Evolutionary conservation across 2,888 invertebrate species (phyloP).

Genomic region (Chydorus sphaericus): DNA sequence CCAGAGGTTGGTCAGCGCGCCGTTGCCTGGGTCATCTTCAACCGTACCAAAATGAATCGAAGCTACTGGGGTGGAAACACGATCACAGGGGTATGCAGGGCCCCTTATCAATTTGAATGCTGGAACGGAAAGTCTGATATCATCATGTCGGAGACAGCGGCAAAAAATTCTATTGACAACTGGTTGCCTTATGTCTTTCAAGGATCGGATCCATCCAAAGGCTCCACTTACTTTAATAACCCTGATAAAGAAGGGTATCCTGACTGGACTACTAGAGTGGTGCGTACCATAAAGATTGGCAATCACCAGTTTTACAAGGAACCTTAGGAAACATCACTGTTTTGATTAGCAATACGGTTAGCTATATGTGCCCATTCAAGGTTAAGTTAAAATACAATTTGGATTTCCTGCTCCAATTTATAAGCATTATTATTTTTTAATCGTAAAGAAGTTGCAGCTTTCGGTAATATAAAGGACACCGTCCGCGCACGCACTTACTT

Average conservation of each 20-base stretch:
- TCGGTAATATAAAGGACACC: too few relatives aligned
- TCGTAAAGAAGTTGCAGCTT: too few relatives aligned
- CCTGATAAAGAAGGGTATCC: slow-evolving; percentile 14
- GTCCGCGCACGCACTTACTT: too few relatives aligned
- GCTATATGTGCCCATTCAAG: too few relatives aligned
- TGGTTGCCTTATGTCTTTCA: neutral
- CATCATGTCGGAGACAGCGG: too few relatives aligned
- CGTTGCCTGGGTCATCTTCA: slow-evolving; percentile 14
- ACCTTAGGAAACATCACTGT: too few relatives aligned
- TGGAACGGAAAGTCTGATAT: too few relatives aligned
- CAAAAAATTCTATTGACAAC: neutral
- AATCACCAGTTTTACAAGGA: slow-evolving; percentile 15
- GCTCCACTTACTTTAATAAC: slow-evolving; percentile 14
- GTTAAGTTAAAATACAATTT: too few relatives aligned
- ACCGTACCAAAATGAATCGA: slow-evolving; percentile 14
- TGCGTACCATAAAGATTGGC: neutral
- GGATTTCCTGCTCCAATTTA: too few relatives aligned
- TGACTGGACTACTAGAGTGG: slow-evolving; percentile 6
- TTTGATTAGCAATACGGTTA: too few relatives aligned
- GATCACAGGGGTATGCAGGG: slow-evolving; percentile 12
- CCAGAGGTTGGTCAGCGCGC: slow-evolving; percentile 12
- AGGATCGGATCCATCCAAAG: slow-evolving; percentile 13
- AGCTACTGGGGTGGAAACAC: slow-evolving; percentile 10
- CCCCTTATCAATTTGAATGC: slow-evolving; percentile 16
- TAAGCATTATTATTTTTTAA: too few relatives aligned